Conservation (phyloP, 2,113 vertebrate species). For the Cepphus grylle region DNA sequence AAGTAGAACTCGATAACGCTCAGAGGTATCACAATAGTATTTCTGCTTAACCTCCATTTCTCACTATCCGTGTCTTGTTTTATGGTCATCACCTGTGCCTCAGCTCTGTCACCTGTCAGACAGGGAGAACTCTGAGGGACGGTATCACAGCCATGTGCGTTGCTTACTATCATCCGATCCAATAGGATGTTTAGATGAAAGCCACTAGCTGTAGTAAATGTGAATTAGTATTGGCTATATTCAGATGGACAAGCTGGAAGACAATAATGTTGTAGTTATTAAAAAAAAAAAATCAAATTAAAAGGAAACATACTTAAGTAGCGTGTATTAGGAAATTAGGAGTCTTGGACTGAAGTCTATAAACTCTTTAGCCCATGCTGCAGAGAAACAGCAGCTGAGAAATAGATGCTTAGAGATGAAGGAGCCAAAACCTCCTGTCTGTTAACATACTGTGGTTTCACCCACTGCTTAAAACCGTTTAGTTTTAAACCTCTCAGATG, state of each 20-base stretch:
- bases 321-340: neutral
- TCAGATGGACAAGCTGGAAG: neutral
- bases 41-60: neutral
- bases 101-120: neutral
- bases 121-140: neutral
- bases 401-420: neutral
- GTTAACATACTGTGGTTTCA: slow-evolving; percentile 9
- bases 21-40: neutral
- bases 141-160: accelerated
- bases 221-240: neutral
- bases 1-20: neutral
- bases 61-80: neutral
- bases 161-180: neutral
- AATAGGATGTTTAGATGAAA: neutral
- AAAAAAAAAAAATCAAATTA: neutral
- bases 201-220: neutral
- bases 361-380: neutral
- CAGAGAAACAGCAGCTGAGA: slow-evolving; percentile 3
- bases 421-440: slow-evolving; percentile 19
- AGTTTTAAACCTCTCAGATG: slow-evolving; percentile 13
- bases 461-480: neutral
- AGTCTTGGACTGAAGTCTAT: neutral
- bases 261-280: neutral
- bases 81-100: neutral
- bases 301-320: neutral